Percentiles rank a stretch among this genome's conserved stretches.
These are phyloP conservation scores for Sceloporus undulatus DNA, from an alignment of 2,113 vertebrate genomes.

Conservation along the genomic window DNA sequence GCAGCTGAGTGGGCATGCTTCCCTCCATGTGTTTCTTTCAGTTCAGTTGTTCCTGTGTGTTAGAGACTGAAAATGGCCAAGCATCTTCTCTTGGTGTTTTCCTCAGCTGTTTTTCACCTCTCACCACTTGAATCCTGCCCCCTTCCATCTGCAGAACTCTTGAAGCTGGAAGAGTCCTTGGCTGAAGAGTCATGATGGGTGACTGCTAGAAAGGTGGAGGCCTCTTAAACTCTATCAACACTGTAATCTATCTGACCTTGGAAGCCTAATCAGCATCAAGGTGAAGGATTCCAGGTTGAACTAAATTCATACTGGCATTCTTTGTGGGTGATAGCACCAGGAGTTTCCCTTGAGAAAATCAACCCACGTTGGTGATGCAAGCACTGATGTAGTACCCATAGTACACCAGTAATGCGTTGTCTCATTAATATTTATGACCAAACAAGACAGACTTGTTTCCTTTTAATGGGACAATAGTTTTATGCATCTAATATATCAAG, in stretches of 20 bases:
- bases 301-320: not conserved
- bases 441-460: constrained; percentile 1
- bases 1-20: too few species aligned
- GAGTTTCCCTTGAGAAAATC: not conserved
- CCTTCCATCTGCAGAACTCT: not conserved
- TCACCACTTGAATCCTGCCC: not conserved
- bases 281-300: not conserved
- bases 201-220: not conserved
- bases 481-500: not conserved
- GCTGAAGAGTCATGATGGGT: not conserved
- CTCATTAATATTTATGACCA: not conserved
- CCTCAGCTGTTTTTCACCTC: not conserved
- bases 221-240: constrained; percentile 18
- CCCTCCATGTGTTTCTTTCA: not conserved
- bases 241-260: not conserved
- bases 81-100: too few species aligned
- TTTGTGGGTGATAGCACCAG: not conserved
- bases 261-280: not conserved
- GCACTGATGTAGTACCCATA: not conserved
- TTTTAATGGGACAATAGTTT: not conserved
- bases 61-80: too few species aligned
- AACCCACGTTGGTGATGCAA: not conserved
- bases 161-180: not conserved
- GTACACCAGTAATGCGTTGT: not conserved
- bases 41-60: too few species aligned